phyloP scores from a whole-genome alignment of 2,797 vertebrate species.

The Eurystomus glaucurus region DNA sequence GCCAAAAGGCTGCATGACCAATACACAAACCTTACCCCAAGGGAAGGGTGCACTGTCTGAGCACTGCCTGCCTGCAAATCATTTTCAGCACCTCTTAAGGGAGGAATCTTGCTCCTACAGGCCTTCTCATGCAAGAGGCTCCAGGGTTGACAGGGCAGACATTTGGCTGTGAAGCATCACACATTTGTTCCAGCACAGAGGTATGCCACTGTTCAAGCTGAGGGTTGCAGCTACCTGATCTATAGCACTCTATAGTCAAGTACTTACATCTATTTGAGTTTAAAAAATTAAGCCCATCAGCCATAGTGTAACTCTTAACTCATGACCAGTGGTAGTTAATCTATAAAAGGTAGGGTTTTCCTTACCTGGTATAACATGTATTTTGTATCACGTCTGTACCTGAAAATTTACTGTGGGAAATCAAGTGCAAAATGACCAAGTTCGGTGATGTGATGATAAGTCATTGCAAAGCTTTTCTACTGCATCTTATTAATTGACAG shows the following conservation, averaged over 20 bases:
- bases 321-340: neutral
- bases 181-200: neutral
- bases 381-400: neutral
- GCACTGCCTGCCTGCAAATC: neutral
- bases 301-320: neutral
- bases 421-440: neutral
- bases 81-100: neutral
- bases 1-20: neutral
- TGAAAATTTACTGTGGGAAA: neutral
- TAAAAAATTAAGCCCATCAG: neutral
- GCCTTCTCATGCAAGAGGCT: neutral
- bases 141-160: neutral
- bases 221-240: neutral
- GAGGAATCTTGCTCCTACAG: neutral
- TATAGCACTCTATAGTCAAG: neutral
- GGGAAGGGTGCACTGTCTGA: fast-evolving
- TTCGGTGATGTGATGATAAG: neutral
- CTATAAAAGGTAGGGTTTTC: neutral
- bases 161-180: neutral
- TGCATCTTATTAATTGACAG: neutral
- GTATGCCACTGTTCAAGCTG: neutral
- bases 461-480: neutral
- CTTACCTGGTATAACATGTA: neutral
- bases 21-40: neutral
- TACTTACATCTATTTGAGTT: neutral